Evolutionary conservation across 1,140 invertebrate genomes (phyloP).

Genomic region (Galleria mellonella): DNA sequence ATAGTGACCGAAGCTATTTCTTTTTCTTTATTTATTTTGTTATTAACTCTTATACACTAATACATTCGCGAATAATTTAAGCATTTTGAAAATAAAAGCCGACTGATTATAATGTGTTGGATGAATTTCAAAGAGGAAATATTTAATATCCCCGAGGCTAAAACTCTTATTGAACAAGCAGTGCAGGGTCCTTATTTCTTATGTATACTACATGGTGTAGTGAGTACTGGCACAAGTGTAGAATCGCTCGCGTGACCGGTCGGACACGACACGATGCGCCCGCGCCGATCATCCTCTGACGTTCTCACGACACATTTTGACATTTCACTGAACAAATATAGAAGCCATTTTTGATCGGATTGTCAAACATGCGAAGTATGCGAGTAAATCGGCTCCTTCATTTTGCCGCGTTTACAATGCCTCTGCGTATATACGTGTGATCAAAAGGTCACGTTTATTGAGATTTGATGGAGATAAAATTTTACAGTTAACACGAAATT

Average conservation of each 20-base stretch:
- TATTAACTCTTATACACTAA: no score
- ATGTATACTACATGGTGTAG: not conserved
- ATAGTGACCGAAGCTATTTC: no score
- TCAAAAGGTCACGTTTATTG: slow-evolving; percentile 19
- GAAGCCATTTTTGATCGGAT: slow-evolving; percentile 59
- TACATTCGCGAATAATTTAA: no score
- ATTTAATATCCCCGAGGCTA: slow-evolving; percentile 14
- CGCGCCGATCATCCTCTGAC: slow-evolving; percentile 38
- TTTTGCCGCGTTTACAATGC: slow-evolving; percentile 16
- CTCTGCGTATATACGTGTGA: slow-evolving; percentile 13
- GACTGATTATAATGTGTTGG: not conserved
- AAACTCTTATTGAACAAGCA: slow-evolving; percentile 19
- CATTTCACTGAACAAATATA: slow-evolving; percentile 68
- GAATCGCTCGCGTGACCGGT: slow-evolving; percentile 54
- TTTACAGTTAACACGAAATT: slow-evolving; percentile 12
- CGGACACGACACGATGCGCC: slow-evolving; percentile 29
- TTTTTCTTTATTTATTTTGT: no score
- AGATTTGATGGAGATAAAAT: slow-evolving; percentile 20
- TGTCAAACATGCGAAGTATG: slow-evolving; percentile 32
- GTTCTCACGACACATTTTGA: slow-evolving; percentile 67
- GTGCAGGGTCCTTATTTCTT: slow-evolving; percentile 3
- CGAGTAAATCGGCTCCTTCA: slow-evolving; percentile 27
- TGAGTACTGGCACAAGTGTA: slow-evolving; percentile 34
- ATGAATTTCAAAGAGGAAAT: slow-evolving; percentile 6
- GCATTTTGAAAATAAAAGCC: not conserved